These are phyloP conservation scores for Etheostoma nigrum DNA, from an alignment of 2,797 vertebrate genomes.

Conservation along the genomic window DNA sequence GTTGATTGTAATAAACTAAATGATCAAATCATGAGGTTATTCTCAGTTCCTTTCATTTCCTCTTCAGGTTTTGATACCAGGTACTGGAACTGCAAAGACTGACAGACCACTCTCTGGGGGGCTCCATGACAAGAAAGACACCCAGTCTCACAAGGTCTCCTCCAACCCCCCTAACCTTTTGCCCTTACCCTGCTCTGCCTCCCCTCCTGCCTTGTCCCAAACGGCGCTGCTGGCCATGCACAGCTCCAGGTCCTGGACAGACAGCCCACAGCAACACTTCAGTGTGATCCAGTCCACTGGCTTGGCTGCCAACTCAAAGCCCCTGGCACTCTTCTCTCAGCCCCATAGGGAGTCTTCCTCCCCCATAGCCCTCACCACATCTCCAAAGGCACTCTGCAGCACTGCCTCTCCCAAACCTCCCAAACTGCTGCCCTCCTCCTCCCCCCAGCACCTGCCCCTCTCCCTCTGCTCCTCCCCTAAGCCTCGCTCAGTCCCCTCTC, in stretches of 20 bases:
- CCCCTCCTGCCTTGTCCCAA: slow-evolving; percentile 91
- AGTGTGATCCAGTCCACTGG: slow-evolving; percentile 99
- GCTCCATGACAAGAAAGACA: slow-evolving; percentile 87
- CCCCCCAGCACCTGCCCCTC: slow-evolving; percentile 89
- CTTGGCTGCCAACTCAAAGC: slow-evolving; percentile 91
- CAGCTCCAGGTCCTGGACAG: slow-evolving; percentile 91
- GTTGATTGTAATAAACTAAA: slow-evolving; percentile 39
- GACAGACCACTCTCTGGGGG: slow-evolving; percentile 86
- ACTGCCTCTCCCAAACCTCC: slow-evolving; percentile 90
- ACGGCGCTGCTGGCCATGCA: slow-evolving; percentile 91
- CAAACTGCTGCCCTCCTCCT: slow-evolving; percentile 85
- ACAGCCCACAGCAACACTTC: slow-evolving; percentile 92
- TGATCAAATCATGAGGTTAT: slow-evolving; percentile 14
- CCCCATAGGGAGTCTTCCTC: slow-evolving; percentile 90
- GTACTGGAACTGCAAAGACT: slow-evolving; percentile 85
- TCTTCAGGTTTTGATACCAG: slow-evolving; percentile 88
- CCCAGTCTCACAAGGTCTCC: slow-evolving; percentile 88
- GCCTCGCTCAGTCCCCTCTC: slow-evolving; percentile 93
- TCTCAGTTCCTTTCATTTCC: slow-evolving; percentile 19
- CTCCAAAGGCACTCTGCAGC: slow-evolving; percentile 84
- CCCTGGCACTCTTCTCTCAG: slow-evolving; percentile 92
- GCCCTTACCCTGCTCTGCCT: slow-evolving; percentile 87
- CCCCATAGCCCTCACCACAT: slow-evolving; percentile 87
- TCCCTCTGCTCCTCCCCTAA: slow-evolving; percentile 89
- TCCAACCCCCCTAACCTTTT: slow-evolving; percentile 89